phyloP scores from a whole-genome alignment of 2,113 vertebrate genomes.

The Stegastes partitus region DNA sequence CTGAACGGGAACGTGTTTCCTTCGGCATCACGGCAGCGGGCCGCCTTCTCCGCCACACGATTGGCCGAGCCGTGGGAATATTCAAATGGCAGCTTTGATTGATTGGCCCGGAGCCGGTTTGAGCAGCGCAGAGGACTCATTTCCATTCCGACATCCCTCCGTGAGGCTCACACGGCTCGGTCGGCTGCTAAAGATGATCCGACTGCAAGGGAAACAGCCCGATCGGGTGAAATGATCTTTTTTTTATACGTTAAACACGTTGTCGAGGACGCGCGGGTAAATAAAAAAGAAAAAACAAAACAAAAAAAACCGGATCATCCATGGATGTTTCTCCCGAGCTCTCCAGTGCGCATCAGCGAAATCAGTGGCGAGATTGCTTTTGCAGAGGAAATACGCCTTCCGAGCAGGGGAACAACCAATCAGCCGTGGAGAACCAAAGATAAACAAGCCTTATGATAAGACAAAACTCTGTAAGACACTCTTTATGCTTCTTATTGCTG shows the following conservation, averaged over 20 bases:
- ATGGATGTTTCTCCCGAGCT: slow-evolving; percentile 74
- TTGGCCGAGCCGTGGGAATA: slow-evolving; percentile 81
- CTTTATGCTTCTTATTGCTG: background rate
- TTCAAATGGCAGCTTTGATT: slow-evolving; percentile 62
- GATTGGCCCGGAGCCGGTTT: slow-evolving; percentile 81
- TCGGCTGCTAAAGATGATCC: slow-evolving; percentile 53
- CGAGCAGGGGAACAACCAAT: slow-evolving; percentile 70
- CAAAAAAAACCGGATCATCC: slow-evolving; percentile 50
- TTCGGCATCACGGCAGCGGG: slow-evolving; percentile 55
- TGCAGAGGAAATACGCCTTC: slow-evolving; percentile 80
- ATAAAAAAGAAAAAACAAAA: slow-evolving; percentile 2
- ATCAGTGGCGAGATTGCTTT: slow-evolving; percentile 63
- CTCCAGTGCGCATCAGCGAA: slow-evolving; percentile 56
- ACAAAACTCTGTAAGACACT: slow-evolving; percentile 78
- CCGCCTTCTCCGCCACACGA: slow-evolving; percentile 68
- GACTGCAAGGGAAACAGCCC: slow-evolving; percentile 12
- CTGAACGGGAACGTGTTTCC: slow-evolving; percentile 74
- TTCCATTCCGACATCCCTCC: slow-evolving; percentile 74
- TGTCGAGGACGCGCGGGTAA: slow-evolving; percentile 50
- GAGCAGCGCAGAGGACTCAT: slow-evolving; percentile 57
- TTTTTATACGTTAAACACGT: slow-evolving; percentile 33
- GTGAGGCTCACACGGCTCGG: slow-evolving; percentile 44
- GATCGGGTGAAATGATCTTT: slow-evolving; percentile 14
- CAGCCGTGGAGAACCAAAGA: slow-evolving; percentile 80
- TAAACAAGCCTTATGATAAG: slow-evolving; percentile 84